phyloP scores from a whole-genome alignment of 2,113 vertebrate genomes.

The Podiceps cristatus region DNA sequence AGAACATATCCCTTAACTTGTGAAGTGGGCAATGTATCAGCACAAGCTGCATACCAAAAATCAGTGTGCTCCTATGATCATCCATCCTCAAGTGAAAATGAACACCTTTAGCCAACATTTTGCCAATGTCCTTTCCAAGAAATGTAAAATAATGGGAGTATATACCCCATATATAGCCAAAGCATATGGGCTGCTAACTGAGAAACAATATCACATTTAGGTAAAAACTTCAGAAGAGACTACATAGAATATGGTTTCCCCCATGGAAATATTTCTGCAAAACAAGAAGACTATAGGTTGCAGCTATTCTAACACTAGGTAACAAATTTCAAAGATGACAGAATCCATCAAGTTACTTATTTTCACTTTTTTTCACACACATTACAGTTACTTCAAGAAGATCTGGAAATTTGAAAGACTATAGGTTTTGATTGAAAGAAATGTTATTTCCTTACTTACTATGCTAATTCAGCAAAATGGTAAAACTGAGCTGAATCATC shows the following conservation, averaged over 20 bases:
- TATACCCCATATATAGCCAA: rapidly evolving
- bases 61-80: neutral
- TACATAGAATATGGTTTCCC: neutral
- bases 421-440: slow-evolving; percentile 11
- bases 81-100: neutral
- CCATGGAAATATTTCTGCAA: slow-evolving; percentile 42
- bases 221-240: neutral
- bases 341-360: slow-evolving; percentile 20
- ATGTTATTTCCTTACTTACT: slow-evolving; percentile 30
- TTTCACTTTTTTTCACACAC: slow-evolving; percentile 6
- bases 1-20: neutral
- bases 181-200: neutral
- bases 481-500: slow-evolving; percentile 44
- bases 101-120: neutral
- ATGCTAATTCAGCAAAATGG: slow-evolving; percentile 30
- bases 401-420: slow-evolving; percentile 29
- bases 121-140: neutral
- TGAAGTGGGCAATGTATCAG: neutral
- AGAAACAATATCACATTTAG: neutral
- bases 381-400: slow-evolving; percentile 20
- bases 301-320: slow-evolving; percentile 23
- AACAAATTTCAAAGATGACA: slow-evolving; percentile 58
- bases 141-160: neutral
- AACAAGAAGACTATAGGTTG: neutral
- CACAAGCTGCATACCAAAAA: neutral